Conservation (phyloP, 2,888 invertebrate genomes). For the Chouioia cunea region DNA sequence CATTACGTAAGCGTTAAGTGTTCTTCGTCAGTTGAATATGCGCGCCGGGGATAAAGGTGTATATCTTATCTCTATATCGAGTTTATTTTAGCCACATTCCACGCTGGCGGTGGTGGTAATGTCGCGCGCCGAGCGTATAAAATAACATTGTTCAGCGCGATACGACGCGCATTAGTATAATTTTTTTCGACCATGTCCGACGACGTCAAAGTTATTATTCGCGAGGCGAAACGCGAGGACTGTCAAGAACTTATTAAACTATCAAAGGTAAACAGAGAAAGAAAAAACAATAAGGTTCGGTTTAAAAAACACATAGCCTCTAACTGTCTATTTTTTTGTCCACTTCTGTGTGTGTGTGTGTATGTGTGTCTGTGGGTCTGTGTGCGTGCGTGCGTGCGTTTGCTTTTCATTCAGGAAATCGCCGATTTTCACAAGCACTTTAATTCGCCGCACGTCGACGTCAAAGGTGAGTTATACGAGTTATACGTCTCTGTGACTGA, state of each 20-base stretch:
- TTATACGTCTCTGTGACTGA: not conserved
- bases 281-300: no score
- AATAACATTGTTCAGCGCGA: no score
- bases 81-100: conserved; percentile 43
- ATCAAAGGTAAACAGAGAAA: conserved; percentile 32
- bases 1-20: conserved; percentile 33
- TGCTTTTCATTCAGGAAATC: conserved; percentile 38
- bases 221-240: conserved; percentile 59
- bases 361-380: no score
- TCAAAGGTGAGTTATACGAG: conserved; percentile 34
- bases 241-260: conserved; percentile 54
- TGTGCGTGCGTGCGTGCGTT: conserved; percentile 1
- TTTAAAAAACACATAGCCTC: no score
- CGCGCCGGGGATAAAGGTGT: conserved; percentile 35
- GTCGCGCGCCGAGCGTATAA: conserved; percentile 5
- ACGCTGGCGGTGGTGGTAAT: conserved; percentile 13
- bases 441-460: conserved; percentile 42
- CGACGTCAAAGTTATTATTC: conserved; percentile 52
- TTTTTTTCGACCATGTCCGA: conserved; percentile 1
- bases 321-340: no score
- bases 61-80: conserved; percentile 32
- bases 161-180: no score
- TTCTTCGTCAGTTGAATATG: no score
- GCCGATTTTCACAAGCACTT: conserved; percentile 46
- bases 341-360: no score